Evolutionary conservation across 2,113 vertebrate species (phyloP).

Genomic region (Oceanites oceanicus): DNA sequence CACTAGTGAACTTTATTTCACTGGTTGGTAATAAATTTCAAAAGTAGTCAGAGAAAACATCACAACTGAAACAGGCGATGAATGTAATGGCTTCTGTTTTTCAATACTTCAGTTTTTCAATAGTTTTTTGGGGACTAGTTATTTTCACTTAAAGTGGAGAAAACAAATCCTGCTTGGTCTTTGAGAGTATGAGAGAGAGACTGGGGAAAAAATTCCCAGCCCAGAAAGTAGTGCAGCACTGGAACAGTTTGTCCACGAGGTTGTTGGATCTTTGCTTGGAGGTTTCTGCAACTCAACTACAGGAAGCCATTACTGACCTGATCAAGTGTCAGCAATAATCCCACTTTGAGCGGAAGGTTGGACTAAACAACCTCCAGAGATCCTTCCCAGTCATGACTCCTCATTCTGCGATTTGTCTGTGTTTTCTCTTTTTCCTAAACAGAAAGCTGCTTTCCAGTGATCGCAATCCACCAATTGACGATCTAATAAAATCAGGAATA

Average conservation of each 20-base stretch:
- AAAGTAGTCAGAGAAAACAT: not conserved
- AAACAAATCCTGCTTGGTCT: not conserved
- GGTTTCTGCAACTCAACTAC: not conserved
- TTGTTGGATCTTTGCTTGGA: not conserved
- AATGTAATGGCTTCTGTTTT: not conserved
- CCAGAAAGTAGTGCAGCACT: not conserved
- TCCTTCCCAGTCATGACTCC: not conserved
- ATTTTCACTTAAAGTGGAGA: not conserved
- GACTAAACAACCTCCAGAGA: not conserved
- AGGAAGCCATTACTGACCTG: not conserved
- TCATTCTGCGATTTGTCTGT: not conserved
- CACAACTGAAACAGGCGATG: not conserved
- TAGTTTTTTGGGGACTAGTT: not conserved
- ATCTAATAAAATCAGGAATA: constrained; percentile 98
- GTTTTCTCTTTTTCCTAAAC: not conserved
- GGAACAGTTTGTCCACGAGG: not conserved
- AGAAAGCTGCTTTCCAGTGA: constrained; percentile 99
- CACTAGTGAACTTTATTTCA: not conserved
- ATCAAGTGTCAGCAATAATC: not conserved
- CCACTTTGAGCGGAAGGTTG: rapidly evolving
- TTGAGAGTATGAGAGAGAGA: not conserved
- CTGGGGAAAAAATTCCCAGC: not conserved
- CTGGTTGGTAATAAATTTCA: not conserved
- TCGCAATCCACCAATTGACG: constrained; percentile 98
- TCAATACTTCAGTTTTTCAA: not conserved